Evolutionary conservation across 2,888 invertebrate genomes (phyloP).

Genomic region (Drosophila peninsularis): DNA sequence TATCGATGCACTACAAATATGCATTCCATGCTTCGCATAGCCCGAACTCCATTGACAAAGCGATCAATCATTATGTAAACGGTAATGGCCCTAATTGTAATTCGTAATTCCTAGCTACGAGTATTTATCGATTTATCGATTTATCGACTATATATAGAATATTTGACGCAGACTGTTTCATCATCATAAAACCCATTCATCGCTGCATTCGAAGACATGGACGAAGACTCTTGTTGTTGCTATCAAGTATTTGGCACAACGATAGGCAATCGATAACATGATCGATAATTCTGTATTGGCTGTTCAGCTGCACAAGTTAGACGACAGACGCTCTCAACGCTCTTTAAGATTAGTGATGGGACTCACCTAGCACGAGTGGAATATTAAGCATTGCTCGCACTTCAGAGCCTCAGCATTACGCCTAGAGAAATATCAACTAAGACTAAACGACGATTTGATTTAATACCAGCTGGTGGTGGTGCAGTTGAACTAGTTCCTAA

Average conservation of each 20-base stretch:
- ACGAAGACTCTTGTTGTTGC: background rate
- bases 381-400: slow-evolving; percentile 67
- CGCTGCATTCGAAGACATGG: background rate
- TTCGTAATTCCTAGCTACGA: background rate
- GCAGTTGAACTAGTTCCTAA: slow-evolving; percentile 31
- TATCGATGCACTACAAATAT: slow-evolving; percentile 5
- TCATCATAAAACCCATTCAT: background rate
- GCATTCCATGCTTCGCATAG: slow-evolving; percentile 2
- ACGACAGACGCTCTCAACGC: slow-evolving; percentile 10
- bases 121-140: background rate
- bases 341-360: slow-evolving; percentile 64
- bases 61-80: background rate
- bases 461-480: slow-evolving; percentile 25
- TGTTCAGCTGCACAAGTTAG: slow-evolving; percentile 16
- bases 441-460: background rate
- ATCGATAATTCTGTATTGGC: background rate
- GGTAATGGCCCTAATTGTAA: background rate
- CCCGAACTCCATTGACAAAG: background rate
- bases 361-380: slow-evolving; percentile 65
- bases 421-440: slow-evolving; percentile 46
- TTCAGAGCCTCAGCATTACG: slow-evolving; percentile 63
- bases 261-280: background rate
- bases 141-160: background rate
- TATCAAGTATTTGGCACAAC: slow-evolving; percentile 1
- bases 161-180: background rate